These are phyloP conservation scores for Lithophane ornitopus DNA, from an alignment of 2,888 invertebrate species.

Conservation along the genomic window DNA sequence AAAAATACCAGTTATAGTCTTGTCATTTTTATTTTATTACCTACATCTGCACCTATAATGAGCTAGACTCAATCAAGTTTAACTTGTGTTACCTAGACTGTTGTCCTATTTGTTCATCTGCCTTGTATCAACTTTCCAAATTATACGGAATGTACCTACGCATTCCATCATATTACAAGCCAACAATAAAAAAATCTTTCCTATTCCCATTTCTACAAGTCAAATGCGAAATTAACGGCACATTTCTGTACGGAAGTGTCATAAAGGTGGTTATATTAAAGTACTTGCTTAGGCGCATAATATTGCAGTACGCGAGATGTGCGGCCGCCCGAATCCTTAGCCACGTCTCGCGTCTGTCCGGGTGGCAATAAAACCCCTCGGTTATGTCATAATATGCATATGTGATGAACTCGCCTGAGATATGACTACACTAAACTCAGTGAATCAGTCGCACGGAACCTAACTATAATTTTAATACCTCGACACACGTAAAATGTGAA, in stretches of 20 bases:
- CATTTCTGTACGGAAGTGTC: constrained; percentile 72
- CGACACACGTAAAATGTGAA: constrained; percentile 65
- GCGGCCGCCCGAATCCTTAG: constrained; percentile 79
- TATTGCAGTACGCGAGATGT: constrained; percentile 70
- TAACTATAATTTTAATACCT: constrained; percentile 68
- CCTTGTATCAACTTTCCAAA: not conserved
- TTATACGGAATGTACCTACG: not conserved
- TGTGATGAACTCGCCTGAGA: constrained; percentile 80
- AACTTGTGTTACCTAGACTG: not conserved
- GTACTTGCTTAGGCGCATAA: constrained; percentile 79
- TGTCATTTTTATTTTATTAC: constrained; percentile 29
- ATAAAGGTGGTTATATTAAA: constrained; percentile 84
- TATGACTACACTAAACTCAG: constrained; percentile 79
- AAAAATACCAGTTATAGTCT: constrained; percentile 20
- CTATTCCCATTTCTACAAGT: constrained; percentile 60
- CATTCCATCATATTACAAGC: not conserved
- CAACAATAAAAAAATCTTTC: constrained; percentile 39
- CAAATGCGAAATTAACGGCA: constrained; percentile 77
- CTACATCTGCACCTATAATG: not conserved
- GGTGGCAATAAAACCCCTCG: constrained; percentile 85
- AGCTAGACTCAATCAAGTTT: not conserved
- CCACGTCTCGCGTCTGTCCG: constrained; percentile 86
- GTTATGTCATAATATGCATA: constrained; percentile 88
- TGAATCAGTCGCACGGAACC: constrained; percentile 75
- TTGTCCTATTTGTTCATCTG: not conserved